These are phyloP conservation scores for Caprella mutica DNA, from an alignment of 2,888 invertebrate genomes.

Conservation along the genomic window DNA sequence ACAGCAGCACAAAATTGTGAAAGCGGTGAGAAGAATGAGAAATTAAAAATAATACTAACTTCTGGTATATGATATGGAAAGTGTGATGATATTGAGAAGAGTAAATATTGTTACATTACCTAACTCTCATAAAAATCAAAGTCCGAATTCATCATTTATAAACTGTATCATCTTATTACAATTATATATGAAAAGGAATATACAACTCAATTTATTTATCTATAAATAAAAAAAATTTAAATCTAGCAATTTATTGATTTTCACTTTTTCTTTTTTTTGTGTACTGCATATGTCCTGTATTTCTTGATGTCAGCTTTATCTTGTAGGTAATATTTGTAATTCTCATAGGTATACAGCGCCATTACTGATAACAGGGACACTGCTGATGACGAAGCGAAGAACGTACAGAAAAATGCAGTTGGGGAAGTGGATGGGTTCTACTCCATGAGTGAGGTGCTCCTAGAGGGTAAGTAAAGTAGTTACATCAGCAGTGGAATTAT, in stretches of 20 bases:
- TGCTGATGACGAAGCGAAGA: neutral
- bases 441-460: slow-evolving; percentile 12
- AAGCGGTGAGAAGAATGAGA: slow-evolving; percentile 8
- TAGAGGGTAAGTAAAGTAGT: slow-evolving; percentile 7
- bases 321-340: neutral
- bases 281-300: no score
- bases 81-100: no score
- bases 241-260: neutral
- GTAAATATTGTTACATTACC: no score
- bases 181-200: no score
- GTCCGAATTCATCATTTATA: no score
- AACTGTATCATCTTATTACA: no score
- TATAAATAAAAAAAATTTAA: neutral
- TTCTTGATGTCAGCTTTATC: no score
- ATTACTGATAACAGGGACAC: neutral
- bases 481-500: neutral
- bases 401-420: slow-evolving; percentile 7
- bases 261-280: neutral
- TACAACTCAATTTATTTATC: no score
- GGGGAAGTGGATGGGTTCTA: slow-evolving; percentile 22
- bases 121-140: no score
- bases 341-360: neutral
- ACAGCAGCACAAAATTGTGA: neutral
- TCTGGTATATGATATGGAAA: neutral
- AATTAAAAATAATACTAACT: no score